Evolutionary conservation across 1,140 invertebrate genomes (phyloP), one percentile per base, ranked within the genome.

Genomic region (Mycetomoellerius zeteki): DNA sequence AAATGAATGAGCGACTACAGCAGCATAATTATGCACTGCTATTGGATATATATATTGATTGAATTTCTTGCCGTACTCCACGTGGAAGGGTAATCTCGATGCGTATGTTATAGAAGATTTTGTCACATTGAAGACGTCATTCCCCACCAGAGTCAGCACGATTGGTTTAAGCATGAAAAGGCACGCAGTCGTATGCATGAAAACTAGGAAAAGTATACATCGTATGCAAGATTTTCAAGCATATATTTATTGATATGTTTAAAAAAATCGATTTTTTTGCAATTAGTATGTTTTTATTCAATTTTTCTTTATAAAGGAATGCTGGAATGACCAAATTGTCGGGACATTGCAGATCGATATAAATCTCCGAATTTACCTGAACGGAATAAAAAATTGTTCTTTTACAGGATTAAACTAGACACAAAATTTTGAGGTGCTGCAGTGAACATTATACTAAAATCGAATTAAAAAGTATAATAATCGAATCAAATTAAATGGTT

Each of bases 101-200:
- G 21, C 12, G 6, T 5, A 12, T 19, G 37, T 3, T 37, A 50
- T 50, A 2, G 37, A 33, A 16, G 58, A 47, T 43, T 62, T 64
- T 77, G 75, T 77, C 3, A 14, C 7, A 10, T 77, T 77, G 33
- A 37, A 24, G 21, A 27, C 43, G 12, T 76, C 14, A 12, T 62
- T 14, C 4, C 16, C 16, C 5, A 43, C 0, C 16, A 77, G 4
- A 12, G 75, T 77, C 8, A 47, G 24, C 3, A 77, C 14, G 2
- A 77, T 8, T 47, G 75, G 75, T 37, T 62, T 77, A 14, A 77
- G 33, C 10, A 62, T 12, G 21, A 47, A 43, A 43, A 62, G 58
- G 0, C 37, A 43, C 3, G 54, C 33, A 0, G 73, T 27, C 2
- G 16, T 12, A 14, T 47, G 21, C 21, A 77, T 77, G 3, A 62